Evolutionary conservation across 2,888 invertebrate genomes (phyloP).

Genomic region (Autographa gamma): DNA sequence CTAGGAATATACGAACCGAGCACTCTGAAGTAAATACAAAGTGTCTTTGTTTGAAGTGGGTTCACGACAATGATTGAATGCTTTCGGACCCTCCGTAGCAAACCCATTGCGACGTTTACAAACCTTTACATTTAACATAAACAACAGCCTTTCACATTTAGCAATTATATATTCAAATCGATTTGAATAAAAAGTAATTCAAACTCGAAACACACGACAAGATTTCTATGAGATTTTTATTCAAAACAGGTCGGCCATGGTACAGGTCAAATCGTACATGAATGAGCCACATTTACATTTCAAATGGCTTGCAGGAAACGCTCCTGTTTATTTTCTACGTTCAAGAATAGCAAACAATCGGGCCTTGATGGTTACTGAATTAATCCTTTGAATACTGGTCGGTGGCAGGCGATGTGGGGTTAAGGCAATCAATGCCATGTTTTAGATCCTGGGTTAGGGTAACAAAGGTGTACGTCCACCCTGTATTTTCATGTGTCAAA

Average conservation of each 20-base stretch:
- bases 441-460: not conserved
- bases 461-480: not conserved
- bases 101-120: too few species aligned
- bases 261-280: slow-evolving; percentile 47
- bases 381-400: slow-evolving; percentile 34
- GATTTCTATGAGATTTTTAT: slow-evolving; percentile 50
- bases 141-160: not conserved
- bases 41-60: not conserved
- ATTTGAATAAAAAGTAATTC: slow-evolving; percentile 9
- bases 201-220: slow-evolving; percentile 31
- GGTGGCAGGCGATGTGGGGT: not conserved
- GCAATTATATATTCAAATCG: not conserved
- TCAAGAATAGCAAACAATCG: slow-evolving; percentile 41
- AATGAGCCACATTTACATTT: slow-evolving; percentile 57
- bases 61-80: slow-evolving; percentile 2
- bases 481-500: too few species aligned
- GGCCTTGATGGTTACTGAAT: slow-evolving; percentile 30
- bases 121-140: slow-evolving; percentile 3
- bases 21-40: slow-evolving; percentile 2
- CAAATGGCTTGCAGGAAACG: slow-evolving; percentile 50
- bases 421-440: not conserved
- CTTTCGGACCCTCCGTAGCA: not conserved
- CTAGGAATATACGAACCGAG: too few species aligned
- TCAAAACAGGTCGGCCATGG: slow-evolving; percentile 53
- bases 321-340: slow-evolving; percentile 49